Percentiles rank a stretch among this genome's conserved stretches.
Evolutionary conservation across 2,888 invertebrate species (phyloP).

Genomic region (Tipula confusa): DNA sequence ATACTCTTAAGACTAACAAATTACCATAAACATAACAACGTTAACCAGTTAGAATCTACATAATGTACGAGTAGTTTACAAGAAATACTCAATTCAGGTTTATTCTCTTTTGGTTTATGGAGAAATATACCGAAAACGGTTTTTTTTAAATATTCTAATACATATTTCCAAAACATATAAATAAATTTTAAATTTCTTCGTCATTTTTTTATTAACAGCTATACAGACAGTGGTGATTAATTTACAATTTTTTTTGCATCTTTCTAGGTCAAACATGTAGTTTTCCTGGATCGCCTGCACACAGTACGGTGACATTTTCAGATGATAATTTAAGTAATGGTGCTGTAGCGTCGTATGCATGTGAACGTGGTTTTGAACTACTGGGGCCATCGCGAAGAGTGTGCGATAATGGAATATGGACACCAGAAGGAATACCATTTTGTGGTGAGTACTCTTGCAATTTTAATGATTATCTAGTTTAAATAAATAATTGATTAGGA

Average conservation of each 20-base stretch:
- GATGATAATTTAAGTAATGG: constrained; percentile 53
- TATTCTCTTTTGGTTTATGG: background rate
- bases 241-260: background rate
- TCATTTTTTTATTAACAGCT: background rate
- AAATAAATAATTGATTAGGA: too few relatives aligned
- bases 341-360: constrained; percentile 75
- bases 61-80: background rate
- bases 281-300: constrained; percentile 88
- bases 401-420: constrained; percentile 76
- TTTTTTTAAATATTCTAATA: background rate
- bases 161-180: background rate
- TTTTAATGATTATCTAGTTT: too few relatives aligned
- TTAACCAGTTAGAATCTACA: background rate
- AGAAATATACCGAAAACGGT: background rate
- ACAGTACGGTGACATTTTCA: constrained; percentile 75
- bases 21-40: background rate
- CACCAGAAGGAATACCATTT: constrained; percentile 87
- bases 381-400: constrained; percentile 78
- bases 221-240: background rate
- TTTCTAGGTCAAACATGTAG: constrained; percentile 56
- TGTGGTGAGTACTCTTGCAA: constrained; percentile 75
- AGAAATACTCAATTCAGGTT: background rate
- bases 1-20: background rate
- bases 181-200: background rate
- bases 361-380: constrained; percentile 85